These are phyloP conservation scores for Echinops telfairi DNA, from an alignment of 2,113 vertebrate genomes.

Conservation along the genomic window DNA sequence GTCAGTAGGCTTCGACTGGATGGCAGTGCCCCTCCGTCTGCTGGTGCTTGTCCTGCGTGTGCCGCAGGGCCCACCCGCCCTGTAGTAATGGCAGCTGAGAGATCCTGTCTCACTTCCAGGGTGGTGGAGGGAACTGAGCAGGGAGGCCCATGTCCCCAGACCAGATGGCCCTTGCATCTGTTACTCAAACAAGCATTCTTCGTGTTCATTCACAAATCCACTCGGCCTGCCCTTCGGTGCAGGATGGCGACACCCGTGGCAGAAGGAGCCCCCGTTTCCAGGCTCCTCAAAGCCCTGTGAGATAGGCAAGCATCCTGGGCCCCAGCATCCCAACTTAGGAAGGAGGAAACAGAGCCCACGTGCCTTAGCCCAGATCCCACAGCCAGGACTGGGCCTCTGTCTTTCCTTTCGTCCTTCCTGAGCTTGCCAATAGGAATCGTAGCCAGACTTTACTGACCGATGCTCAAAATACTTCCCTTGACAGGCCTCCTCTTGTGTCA, in stretches of 20 bases:
- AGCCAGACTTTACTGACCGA: not conserved
- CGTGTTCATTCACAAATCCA: not conserved
- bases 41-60: accelerated
- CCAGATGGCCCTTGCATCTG: not conserved
- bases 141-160: not conserved
- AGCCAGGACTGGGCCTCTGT: not conserved
- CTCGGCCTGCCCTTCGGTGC: not conserved
- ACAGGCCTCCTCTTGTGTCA: not conserved
- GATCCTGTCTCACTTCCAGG: not conserved
- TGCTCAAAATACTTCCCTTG: not conserved
- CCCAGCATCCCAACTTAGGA: accelerated
- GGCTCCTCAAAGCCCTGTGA: not conserved
- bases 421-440: not conserved
- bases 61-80: too few species aligned
- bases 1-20: too few species aligned
- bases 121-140: accelerated
- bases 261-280: not conserved
- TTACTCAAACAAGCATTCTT: not conserved
- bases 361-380: not conserved
- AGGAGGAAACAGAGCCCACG: not conserved
- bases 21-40: too few species aligned
- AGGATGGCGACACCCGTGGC: accelerated
- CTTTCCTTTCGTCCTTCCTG: not conserved
- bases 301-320: not conserved
- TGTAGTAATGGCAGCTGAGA: not conserved